Evolutionary conservation across 2,888 invertebrate genomes (phyloP).

Genomic region (Nasonovia ribisnigri): DNA sequence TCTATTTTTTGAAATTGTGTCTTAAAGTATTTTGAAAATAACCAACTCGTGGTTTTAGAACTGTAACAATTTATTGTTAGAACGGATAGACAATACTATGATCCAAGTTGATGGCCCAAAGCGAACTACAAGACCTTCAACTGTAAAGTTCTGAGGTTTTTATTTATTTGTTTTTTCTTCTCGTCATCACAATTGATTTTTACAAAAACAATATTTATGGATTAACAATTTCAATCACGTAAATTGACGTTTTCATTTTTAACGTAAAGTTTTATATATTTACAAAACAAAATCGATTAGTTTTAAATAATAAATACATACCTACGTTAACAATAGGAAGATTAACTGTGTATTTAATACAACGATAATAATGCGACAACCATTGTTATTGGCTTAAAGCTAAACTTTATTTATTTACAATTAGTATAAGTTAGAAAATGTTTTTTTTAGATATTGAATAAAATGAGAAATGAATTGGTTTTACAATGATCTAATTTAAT

Average conservation of each 20-base stretch:
- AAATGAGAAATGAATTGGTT: not conserved
- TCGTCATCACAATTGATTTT: not conserved
- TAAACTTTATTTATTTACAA: not conserved
- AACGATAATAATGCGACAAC: not conserved
- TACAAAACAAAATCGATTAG: not conserved
- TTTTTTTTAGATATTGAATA: not conserved
- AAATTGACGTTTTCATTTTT: not conserved
- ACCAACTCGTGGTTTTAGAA: not conserved
- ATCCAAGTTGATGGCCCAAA: not conserved
- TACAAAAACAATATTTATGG: not conserved
- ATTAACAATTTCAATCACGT: not conserved
- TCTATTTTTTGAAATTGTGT: slow-evolving; percentile 36
- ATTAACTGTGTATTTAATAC: not conserved
- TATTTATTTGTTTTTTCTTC: not conserved
- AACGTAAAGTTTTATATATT: not conserved
- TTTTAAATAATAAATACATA: not conserved
- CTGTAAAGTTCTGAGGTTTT: not conserved
- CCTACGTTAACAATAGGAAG: not conserved
- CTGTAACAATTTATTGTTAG: not conserved
- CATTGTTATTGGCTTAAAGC: not conserved
- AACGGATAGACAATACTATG: not conserved
- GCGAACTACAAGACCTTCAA: not conserved
- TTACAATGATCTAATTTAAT: not conserved
- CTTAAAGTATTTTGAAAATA: slow-evolving; percentile 34
- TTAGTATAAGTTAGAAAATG: not conserved